Conservation (phyloP, 2,797 vertebrate genomes). For the Gymnothorax reevesii region DNA sequence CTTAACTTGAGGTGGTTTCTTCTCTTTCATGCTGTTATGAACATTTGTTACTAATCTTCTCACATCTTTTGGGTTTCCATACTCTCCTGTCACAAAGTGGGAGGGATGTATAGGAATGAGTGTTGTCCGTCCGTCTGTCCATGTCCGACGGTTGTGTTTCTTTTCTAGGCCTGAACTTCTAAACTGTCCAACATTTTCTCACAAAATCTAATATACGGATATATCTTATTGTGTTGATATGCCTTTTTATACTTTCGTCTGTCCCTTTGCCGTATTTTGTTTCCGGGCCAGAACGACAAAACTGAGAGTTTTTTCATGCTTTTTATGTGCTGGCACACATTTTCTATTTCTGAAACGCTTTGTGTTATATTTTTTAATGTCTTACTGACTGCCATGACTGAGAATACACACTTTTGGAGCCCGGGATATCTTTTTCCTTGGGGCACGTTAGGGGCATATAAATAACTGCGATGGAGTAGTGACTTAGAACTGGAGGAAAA, state of each 20-base stretch:
- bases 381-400: background rate
- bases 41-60: background rate
- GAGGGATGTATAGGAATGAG: too few relatives aligned
- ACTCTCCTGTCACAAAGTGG: too few relatives aligned
- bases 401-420: background rate
- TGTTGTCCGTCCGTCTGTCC: too few relatives aligned
- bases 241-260: too few relatives aligned
- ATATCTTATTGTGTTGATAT: too few relatives aligned
- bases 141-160: too few relatives aligned
- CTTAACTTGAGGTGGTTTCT: background rate
- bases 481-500: background rate
- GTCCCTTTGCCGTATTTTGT: too few relatives aligned
- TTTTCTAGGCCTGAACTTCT: too few relatives aligned
- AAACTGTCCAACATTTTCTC: too few relatives aligned
- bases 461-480: background rate
- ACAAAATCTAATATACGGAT: too few relatives aligned
- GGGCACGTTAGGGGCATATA: background rate
- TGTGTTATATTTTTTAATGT: background rate
- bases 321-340: background rate
- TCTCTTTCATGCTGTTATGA: background rate
- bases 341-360: conserved; percentile 7
- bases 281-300: too few relatives aligned
- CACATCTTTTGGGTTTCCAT: background rate
- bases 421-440: background rate
- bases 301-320: too few relatives aligned